Evolutionary conservation across 2,113 vertebrate genomes (phyloP).

Genomic region (Neodon shergylaensis): DNA sequence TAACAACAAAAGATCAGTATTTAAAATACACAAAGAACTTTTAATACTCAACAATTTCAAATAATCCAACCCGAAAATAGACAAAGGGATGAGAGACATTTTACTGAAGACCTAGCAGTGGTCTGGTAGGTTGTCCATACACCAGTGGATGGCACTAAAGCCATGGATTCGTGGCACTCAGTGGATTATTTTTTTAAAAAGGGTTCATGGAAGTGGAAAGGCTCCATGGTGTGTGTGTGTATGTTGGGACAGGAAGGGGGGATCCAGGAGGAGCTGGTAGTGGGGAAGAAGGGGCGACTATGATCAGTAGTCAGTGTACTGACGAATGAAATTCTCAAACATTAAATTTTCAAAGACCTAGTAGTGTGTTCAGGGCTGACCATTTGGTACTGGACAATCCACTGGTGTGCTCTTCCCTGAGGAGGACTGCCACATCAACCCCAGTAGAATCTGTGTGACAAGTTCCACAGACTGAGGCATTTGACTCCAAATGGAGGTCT

Average conservation of each 20-base stretch:
- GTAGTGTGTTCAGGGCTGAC: neutral
- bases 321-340: neutral
- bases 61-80: constrained; percentile 7
- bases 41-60: constrained; percentile 17
- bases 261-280: too few relatives aligned
- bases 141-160: neutral
- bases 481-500: too few relatives aligned
- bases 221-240: neutral
- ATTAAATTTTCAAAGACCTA: neutral
- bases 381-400: neutral
- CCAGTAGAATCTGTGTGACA: too few relatives aligned
- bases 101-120: constrained; percentile 17
- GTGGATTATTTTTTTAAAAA: neutral
- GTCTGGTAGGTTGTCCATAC: neutral
- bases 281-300: neutral
- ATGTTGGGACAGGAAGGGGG: neutral
- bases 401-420: neutral
- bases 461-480: too few relatives aligned
- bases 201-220: neutral
- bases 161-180: neutral
- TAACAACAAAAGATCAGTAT: constrained; percentile 39
- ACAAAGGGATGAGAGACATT: neutral
- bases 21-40: constrained; percentile 43
- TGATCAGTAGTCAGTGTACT: neutral
- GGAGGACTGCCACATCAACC: too few relatives aligned